Conservation (phyloP, 35 echinoderm and acorn worm species). For the Amphiura filiformis region DNA sequence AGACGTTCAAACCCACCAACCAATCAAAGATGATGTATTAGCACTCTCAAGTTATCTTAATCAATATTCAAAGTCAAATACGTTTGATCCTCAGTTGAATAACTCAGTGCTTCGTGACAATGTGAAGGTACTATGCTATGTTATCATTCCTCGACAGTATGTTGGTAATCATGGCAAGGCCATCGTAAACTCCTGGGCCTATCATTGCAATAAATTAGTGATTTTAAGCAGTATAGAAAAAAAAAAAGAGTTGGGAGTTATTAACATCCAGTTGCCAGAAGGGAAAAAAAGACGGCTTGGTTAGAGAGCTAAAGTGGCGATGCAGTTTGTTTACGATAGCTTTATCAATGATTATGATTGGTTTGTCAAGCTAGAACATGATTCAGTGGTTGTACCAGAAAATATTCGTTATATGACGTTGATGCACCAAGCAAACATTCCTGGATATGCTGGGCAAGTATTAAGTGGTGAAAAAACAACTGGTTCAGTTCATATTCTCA, state of each 20-base stretch:
- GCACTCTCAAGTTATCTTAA: constrained; percentile 13
- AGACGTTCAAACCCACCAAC: background rate
- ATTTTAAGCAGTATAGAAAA: constrained; percentile 46
- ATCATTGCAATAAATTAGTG: constrained; percentile 70
- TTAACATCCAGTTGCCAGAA: constrained; percentile 41
- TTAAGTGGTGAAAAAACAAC: constrained; percentile 36
- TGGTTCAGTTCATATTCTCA: constrained; percentile 62
- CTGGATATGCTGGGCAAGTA: constrained; percentile 68
- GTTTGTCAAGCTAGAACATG: constrained; percentile 70
- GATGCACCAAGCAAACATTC: constrained; percentile 59
- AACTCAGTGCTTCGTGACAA: constrained; percentile 36
- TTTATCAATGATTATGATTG: constrained; percentile 65
- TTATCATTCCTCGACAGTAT: constrained; percentile 19
- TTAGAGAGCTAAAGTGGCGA: constrained; percentile 24
- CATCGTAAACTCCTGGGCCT: constrained; percentile 36
- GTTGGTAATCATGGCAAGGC: constrained; percentile 15
- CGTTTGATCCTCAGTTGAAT: constrained; percentile 71
- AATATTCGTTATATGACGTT: constrained; percentile 72
- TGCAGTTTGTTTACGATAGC: constrained; percentile 39
- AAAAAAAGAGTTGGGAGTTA: background rate
- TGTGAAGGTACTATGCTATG: constrained; percentile 61
- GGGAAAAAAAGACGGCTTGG: constrained; percentile 34
- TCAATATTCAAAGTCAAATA: constrained; percentile 14
- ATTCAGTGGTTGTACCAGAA: constrained; percentile 62
- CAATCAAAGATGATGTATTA: background rate